Evolutionary conservation across 2,888 invertebrate species (phyloP).

Genomic region (Antheraea yamamai): DNA sequence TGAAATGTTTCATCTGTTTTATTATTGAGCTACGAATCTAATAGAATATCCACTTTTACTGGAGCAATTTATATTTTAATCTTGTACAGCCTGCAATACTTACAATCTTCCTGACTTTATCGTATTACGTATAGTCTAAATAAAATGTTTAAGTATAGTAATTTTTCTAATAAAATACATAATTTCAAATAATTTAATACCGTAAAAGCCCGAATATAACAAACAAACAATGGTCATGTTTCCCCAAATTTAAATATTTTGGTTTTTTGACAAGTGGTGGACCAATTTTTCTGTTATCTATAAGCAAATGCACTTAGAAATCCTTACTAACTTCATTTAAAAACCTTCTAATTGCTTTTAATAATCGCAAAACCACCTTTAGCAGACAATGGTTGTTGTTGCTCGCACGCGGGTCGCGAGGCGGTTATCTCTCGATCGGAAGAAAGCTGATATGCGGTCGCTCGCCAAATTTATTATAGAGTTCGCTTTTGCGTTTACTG

Average conservation of each 20-base stretch:
- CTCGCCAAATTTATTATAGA: conserved; percentile 67
- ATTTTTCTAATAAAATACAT: too few relatives aligned
- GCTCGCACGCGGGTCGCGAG: conserved; percentile 71
- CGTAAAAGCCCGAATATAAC: background rate
- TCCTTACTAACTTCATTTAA: background rate
- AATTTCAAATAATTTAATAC: too few relatives aligned
- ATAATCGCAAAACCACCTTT: conserved; percentile 37
- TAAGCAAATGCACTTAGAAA: too few relatives aligned
- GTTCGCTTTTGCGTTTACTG: conserved; percentile 61
- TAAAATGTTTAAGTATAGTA: too few relatives aligned
- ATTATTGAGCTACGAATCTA: conserved; percentile 40
- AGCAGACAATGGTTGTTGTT: conserved; percentile 63
- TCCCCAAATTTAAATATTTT: background rate
- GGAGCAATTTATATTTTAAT: too few relatives aligned
- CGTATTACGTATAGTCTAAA: too few relatives aligned
- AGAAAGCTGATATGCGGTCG: conserved; percentile 67
- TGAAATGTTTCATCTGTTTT: conserved; percentile 60
- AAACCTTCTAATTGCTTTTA: background rate
- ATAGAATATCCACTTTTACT: background rate
- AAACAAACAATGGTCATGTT: background rate
- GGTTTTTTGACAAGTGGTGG: too few relatives aligned
- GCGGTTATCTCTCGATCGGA: conserved; percentile 73
- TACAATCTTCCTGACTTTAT: too few relatives aligned
- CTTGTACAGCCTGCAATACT: too few relatives aligned
- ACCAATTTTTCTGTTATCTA: background rate